phyloP scores from a whole-genome alignment of 2,797 vertebrate species.

The Tamandua tetradactyla region DNA sequence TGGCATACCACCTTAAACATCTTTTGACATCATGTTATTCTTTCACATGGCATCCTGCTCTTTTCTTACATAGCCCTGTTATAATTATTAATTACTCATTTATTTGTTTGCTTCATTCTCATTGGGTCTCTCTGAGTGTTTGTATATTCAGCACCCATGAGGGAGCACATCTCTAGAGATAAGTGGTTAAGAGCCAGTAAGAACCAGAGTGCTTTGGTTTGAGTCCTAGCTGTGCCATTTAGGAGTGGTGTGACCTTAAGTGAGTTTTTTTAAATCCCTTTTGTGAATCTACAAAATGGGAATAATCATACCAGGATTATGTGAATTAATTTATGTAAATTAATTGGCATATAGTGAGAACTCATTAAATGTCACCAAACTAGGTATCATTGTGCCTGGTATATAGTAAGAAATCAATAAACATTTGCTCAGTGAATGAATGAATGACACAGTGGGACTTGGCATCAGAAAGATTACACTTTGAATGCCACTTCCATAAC shows the following conservation, averaged over 20 bases:
- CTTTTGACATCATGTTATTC: background rate
- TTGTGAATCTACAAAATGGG: background rate
- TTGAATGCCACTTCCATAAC: background rate
- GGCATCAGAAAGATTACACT: background rate
- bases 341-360: background rate
- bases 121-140: background rate
- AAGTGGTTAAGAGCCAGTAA: background rate
- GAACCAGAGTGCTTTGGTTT: background rate
- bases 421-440: background rate
- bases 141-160: background rate
- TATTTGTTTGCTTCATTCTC: slow-evolving; percentile 6
- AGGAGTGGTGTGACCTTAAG: background rate
- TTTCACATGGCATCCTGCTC: background rate
- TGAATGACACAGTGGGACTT: background rate
- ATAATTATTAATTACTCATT: background rate
- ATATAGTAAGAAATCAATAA: background rate
- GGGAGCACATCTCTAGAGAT: background rate
- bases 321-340: background rate
- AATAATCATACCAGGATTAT: background rate
- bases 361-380: background rate
- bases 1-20: background rate
- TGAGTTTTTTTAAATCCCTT: background rate
- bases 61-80: background rate
- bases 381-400: background rate
- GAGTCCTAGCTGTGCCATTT: background rate